Conservation (phyloP, 2,888 invertebrate genomes). For the Sphaerolaimus hirsutus region DNA sequence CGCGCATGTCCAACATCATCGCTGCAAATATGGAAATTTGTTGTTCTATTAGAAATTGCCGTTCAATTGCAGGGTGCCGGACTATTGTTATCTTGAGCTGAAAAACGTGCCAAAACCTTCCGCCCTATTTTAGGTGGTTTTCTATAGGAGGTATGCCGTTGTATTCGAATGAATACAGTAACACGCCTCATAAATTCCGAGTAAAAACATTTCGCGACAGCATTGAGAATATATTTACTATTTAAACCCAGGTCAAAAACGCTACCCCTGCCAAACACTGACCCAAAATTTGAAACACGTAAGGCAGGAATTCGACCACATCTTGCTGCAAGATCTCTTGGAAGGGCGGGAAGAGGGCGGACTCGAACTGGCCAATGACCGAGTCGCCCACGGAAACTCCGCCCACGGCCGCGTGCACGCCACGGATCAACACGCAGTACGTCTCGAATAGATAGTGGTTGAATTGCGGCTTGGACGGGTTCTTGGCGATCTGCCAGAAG, state of each 20-base stretch:
- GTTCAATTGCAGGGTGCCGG: no score
- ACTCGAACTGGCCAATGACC: not conserved
- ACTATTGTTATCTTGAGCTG: no score
- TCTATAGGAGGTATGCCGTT: no score
- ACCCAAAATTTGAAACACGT: constrained; percentile 71
- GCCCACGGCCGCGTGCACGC: constrained; percentile 14
- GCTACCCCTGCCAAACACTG: not conserved
- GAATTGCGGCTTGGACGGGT: constrained; percentile 81
- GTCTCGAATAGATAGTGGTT: constrained; percentile 95
- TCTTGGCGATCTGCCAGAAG: constrained; percentile 31
- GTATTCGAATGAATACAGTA: not conserved
- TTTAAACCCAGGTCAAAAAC: no score
- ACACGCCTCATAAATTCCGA: not conserved
- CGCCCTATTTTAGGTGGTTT: no score
- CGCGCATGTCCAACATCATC: constrained; percentile 46
- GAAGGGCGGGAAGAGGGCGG: constrained; percentile 61
- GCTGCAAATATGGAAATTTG: constrained; percentile 39
- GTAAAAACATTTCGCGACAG: not conserved
- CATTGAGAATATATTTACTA: no score
- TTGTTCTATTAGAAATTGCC: no score
- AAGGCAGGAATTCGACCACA: constrained; percentile 69
- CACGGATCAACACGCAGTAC: constrained; percentile 42
- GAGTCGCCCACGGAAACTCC: constrained; percentile 5
- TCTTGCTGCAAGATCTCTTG: constrained; percentile 80
- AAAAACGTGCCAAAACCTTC: no score